Evolutionary conservation across 2,797 vertebrate species (phyloP).

Genomic region (Periophthalmus magnuspinnatus): DNA sequence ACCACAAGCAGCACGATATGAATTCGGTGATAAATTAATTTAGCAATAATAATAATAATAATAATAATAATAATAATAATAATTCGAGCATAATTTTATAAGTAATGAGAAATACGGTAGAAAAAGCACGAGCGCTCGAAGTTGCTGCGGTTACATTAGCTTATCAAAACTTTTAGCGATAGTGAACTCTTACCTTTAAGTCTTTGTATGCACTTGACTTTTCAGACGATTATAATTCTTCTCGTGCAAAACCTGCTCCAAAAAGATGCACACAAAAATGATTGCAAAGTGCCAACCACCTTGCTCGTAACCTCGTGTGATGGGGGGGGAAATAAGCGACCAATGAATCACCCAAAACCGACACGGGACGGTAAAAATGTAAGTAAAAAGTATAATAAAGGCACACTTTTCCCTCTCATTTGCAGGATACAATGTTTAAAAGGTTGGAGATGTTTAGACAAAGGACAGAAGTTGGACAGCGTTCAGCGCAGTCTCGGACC

Average conservation of each 20-base stretch:
- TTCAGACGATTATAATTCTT: not conserved
- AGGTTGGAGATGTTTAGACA: not conserved
- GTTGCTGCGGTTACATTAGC: not conserved
- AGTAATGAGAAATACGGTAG: not conserved
- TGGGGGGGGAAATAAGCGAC: too few species aligned
- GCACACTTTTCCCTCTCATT: not conserved
- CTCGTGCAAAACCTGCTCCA: not conserved
- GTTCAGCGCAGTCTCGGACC: not conserved
- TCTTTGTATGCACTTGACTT: not conserved
- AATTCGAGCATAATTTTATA: not conserved
- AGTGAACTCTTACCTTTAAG: not conserved
- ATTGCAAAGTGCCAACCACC: not conserved
- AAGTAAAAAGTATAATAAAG: not conserved
- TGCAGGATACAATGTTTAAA: not conserved
- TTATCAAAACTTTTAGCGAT: not conserved
- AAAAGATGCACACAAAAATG: not conserved
- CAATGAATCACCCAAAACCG: not conserved
- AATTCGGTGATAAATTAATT: not conserved
- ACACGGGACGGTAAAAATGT: not conserved
- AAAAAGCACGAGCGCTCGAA: not conserved
- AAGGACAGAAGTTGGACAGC: not conserved
- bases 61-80: too few species aligned
- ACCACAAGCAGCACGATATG: not conserved
- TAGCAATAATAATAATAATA: too few species aligned
- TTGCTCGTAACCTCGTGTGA: too few species aligned